A percentile compares a stretch with the other conserved stretches of the same genome.
Conservation (phyloP, 2,888 invertebrate species). For the Epicampocera succincta region DNA sequence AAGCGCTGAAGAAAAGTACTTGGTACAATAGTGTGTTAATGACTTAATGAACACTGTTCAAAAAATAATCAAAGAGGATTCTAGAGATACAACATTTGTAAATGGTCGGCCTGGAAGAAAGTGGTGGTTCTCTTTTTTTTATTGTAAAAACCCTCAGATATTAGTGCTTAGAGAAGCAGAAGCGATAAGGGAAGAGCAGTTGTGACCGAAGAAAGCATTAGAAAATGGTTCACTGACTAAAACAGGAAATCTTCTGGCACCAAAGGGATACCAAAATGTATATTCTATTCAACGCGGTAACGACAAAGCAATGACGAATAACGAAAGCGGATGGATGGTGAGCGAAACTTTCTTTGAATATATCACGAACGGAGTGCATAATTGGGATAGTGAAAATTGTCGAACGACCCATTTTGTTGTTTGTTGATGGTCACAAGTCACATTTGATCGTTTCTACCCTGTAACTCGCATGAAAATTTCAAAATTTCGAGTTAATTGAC, state of each 20-base stretch:
- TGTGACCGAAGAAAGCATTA: conserved; percentile 34
- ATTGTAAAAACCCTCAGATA: conserved; percentile 5
- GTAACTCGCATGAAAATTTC: too few relatives aligned
- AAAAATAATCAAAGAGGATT: conserved; percentile 27
- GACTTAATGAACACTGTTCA: conserved; percentile 36
- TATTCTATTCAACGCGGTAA: conserved; percentile 36
- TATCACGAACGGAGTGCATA: conserved; percentile 44
- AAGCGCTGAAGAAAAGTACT: conserved; percentile 13
- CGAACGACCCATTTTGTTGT: conserved; percentile 56
- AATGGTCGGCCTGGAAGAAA: conserved; percentile 42
- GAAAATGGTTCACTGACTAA: conserved; percentile 48
- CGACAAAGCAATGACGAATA: conserved; percentile 56
- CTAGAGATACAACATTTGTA: conserved; percentile 31
- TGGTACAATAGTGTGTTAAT: too few relatives aligned
- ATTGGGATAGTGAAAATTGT: conserved; percentile 53
- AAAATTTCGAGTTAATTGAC: too few relatives aligned
- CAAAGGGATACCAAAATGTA: conserved; percentile 50
- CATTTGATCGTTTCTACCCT: too few relatives aligned
- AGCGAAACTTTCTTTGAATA: conserved; percentile 53
- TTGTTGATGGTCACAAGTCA: conserved; percentile 66
- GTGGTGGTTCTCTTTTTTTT: conserved; percentile 47
- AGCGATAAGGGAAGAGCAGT: conserved; percentile 32
- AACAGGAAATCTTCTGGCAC: conserved; percentile 53
- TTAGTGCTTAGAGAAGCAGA: conserved; percentile 5
- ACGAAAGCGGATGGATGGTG: conserved; percentile 58